phyloP scores from a whole-genome alignment of 2,888 invertebrate genomes.

The Phortica okadai region DNA sequence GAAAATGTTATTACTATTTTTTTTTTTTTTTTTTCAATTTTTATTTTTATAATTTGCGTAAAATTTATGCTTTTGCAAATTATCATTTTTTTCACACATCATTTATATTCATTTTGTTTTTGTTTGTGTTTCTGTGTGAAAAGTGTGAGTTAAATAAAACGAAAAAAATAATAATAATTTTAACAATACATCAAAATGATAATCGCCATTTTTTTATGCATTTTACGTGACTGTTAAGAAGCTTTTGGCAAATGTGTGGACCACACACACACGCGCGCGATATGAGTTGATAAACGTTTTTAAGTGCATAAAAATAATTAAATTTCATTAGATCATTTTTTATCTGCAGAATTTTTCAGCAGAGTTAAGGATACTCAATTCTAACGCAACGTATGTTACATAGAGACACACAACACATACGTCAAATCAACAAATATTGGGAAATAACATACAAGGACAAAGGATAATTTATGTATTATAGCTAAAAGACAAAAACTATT shows the following conservation, averaged over 20 bases:
- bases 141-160: constrained; percentile 12
- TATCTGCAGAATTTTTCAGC: too few relatives aligned
- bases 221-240: constrained; percentile 4
- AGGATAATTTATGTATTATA: neutral
- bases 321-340: too few relatives aligned
- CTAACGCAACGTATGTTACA: too few relatives aligned
- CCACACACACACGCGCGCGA: neutral
- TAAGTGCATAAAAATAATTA: too few relatives aligned
- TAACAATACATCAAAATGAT: neutral
- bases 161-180: neutral
- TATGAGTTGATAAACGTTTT: too few relatives aligned
- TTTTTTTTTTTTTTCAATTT: neutral
- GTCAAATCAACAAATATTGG: neutral
- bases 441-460: neutral
- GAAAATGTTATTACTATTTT: neutral
- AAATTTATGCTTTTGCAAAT: constrained; percentile 3
- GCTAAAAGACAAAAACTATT: too few relatives aligned
- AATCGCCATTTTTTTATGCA: neutral
- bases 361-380: too few relatives aligned
- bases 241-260: constrained; percentile 2
- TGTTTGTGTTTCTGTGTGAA: too few relatives aligned
- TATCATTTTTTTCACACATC: constrained; percentile 25
- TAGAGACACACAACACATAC: too few relatives aligned
- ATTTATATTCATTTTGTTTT: constrained; percentile 17
- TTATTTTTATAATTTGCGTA: neutral